phyloP scores from a whole-genome alignment of 2,888 invertebrate species.

The Tachina lurida region DNA sequence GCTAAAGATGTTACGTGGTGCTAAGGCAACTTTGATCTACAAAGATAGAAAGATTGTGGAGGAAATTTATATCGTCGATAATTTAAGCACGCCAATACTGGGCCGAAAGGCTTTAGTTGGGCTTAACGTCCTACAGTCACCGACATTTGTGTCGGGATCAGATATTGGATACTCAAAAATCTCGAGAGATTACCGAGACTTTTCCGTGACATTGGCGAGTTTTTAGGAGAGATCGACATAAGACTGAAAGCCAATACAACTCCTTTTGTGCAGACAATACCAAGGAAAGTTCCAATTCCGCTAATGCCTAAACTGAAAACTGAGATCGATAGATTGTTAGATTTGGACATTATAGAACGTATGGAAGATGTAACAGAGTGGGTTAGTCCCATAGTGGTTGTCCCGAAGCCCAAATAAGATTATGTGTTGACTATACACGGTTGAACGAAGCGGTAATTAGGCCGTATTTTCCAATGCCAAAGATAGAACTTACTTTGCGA shows the following conservation, averaged over 20 bases:
- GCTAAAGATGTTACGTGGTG: constrained; percentile 6
- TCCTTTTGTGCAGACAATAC: not conserved
- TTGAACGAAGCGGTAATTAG: not conserved
- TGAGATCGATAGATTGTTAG: not conserved
- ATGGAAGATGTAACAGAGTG: not conserved
- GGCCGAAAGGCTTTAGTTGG: constrained; percentile 12
- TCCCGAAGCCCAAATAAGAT: not conserved
- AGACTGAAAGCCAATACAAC: not conserved
- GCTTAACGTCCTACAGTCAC: constrained; percentile 6
- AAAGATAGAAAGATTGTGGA: not conserved
- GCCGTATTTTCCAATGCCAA: not conserved
- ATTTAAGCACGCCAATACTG: constrained; percentile 17
- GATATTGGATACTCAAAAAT: not conserved
- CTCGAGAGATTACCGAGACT: not conserved
- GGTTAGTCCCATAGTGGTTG: not conserved
- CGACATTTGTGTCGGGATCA: not conserved
- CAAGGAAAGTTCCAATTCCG: not conserved
- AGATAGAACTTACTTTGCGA: not conserved
- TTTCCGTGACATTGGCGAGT: not conserved
- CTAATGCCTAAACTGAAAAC: not conserved
- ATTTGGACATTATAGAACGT: not conserved
- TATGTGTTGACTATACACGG: not conserved
- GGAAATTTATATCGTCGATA: not conserved
- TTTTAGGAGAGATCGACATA: not conserved
- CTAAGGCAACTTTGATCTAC: not conserved